Evolutionary conservation across 2,797 vertebrate genomes (phyloP).

Genomic region (Paramormyrops hopkinsi): DNA sequence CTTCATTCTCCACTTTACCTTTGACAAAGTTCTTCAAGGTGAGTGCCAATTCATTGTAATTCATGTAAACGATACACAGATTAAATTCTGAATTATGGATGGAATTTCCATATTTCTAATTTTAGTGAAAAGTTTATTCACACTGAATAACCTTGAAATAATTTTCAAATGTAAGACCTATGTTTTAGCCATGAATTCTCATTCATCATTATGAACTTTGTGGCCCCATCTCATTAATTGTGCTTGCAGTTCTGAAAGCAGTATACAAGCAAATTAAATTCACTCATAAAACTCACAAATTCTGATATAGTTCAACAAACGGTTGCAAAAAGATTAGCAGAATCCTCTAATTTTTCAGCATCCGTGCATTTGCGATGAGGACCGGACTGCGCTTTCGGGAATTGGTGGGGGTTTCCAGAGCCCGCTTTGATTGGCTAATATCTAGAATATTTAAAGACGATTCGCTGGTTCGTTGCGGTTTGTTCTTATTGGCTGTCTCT

Average conservation of each 20-base stretch:
- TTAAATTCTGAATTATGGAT: neutral
- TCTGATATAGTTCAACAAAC: neutral
- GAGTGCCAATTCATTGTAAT: neutral
- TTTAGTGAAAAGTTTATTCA: neutral
- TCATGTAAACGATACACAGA: neutral
- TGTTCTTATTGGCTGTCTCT: constrained; percentile 1
- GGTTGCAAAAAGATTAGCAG: neutral
- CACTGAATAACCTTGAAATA: neutral
- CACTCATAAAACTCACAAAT: neutral
- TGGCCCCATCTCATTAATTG: neutral
- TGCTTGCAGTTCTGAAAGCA: neutral
- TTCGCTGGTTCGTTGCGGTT: constrained; percentile 35
- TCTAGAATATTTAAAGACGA: neutral
- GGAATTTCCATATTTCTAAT: neutral
- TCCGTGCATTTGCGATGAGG: neutral
- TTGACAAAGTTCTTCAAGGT: neutral
- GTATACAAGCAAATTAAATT: neutral
- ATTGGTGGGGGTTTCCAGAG: neutral
- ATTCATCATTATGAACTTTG: neutral
- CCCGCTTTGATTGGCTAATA: neutral
- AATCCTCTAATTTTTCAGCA: neutral
- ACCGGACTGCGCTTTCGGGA: constrained; percentile 28
- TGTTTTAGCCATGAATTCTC: neutral
- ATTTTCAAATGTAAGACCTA: neutral
- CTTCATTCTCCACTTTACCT: neutral